A percentile compares a stretch with the other conserved stretches of the same genome.
Evolutionary conservation across 2,888 invertebrate species (phyloP).

Genomic region (Drosophila histrio): DNA sequence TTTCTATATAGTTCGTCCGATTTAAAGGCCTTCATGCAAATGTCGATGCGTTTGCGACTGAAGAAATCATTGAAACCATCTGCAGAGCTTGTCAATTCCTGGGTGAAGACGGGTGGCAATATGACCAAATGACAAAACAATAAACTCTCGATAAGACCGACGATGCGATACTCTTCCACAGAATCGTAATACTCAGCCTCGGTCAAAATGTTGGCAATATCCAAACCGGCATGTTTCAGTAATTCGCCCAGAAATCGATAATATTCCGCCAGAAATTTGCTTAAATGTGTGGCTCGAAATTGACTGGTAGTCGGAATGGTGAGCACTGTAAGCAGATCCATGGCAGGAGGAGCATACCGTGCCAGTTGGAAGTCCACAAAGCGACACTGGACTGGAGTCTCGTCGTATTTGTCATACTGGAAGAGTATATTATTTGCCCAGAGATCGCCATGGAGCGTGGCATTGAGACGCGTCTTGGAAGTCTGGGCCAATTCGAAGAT

Average conservation of each 20-base stretch:
- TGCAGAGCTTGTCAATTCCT: constrained; percentile 84
- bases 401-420: constrained; percentile 77
- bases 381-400: constrained; percentile 86
- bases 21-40: constrained; percentile 86
- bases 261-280: constrained; percentile 86
- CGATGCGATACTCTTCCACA: constrained; percentile 84
- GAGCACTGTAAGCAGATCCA: constrained; percentile 86
- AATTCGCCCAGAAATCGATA: constrained; percentile 85
- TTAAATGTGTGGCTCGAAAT: constrained; percentile 84
- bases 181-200: constrained; percentile 84
- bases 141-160: constrained; percentile 86
- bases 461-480: constrained; percentile 83
- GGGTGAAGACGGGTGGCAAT: constrained; percentile 85
- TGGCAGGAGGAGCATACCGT: constrained; percentile 88
- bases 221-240: constrained; percentile 83
- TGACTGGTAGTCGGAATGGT: constrained; percentile 84
- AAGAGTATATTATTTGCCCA: constrained; percentile 85
- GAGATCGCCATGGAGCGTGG: constrained; percentile 84
- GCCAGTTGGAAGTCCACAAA: constrained; percentile 89
- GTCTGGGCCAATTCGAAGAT: constrained; percentile 81
- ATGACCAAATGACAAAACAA: constrained; percentile 86
- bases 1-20: constrained; percentile 85
- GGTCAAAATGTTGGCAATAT: constrained; percentile 84
- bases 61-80: constrained; percentile 86
- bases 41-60: constrained; percentile 85